Conservation (phyloP, 2,797 vertebrate species). For the Falco concolor region DNA sequence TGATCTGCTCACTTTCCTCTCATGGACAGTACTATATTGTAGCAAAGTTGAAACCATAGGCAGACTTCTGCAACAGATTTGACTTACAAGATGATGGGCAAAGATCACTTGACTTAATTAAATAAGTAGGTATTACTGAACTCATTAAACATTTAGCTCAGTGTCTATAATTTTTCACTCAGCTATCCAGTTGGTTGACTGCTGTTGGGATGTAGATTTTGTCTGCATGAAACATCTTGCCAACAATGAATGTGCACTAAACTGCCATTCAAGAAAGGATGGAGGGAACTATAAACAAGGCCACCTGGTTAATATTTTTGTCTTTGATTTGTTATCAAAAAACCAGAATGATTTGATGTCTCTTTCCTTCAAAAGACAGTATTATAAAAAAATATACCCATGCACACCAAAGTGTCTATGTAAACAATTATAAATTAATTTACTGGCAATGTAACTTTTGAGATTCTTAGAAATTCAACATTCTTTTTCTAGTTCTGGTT, state of each 20-base stretch:
- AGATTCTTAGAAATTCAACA: not conserved
- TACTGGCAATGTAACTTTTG: not conserved
- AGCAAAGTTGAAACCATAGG: not conserved
- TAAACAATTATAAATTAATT: not conserved
- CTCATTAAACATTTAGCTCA: not conserved
- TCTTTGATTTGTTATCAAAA: slow-evolving; percentile 25
- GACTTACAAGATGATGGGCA: not conserved
- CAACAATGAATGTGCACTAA: not conserved
- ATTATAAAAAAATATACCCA: not conserved
- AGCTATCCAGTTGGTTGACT: not conserved
- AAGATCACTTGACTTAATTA: not conserved
- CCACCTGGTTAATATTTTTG: slow-evolving; percentile 8
- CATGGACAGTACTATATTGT: not conserved
- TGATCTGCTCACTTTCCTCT: not conserved
- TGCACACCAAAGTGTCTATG: not conserved
- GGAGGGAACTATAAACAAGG: not conserved
- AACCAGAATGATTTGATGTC: not conserved
- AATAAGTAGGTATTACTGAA: not conserved
- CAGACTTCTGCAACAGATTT: not conserved
- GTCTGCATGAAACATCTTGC: not conserved
- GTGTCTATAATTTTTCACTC: not conserved
- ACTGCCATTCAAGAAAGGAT: not conserved
- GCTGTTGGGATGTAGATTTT: not conserved
- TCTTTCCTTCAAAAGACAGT: not conserved
- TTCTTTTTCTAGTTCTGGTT: not conserved